A percentile compares a stretch with the other conserved stretches of the same genome.
These are phyloP conservation scores for Athalia cordata DNA, from an alignment of 2,888 invertebrate species.

Conservation along the genomic window DNA sequence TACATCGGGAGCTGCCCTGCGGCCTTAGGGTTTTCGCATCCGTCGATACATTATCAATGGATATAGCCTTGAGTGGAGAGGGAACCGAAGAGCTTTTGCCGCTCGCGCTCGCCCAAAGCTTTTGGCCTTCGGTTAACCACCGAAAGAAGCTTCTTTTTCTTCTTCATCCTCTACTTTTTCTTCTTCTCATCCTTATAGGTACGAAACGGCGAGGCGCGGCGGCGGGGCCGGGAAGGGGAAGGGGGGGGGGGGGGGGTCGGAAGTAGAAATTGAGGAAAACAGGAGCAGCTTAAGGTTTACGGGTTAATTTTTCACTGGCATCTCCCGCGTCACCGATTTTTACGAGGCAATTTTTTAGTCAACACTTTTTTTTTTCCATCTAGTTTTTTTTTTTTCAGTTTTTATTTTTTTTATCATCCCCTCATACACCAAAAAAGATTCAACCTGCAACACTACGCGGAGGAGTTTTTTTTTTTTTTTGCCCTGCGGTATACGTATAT, in stretches of 20 bases:
- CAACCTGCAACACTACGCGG: not conserved
- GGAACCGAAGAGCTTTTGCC: not conserved
- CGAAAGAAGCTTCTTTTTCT: too few species aligned
- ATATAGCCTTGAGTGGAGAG: slow-evolving; percentile 6
- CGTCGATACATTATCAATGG: slow-evolving; percentile 39
- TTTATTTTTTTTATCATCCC: not conserved
- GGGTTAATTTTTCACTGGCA: slow-evolving; percentile 13
- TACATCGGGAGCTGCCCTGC: not conserved
- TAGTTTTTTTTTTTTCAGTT: not conserved
- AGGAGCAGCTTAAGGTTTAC: not conserved
- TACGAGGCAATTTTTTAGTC: not conserved
- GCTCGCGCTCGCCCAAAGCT: not conserved
- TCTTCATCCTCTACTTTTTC: too few species aligned
- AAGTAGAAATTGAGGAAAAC: not conserved
- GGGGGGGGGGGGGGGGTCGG: not conserved
- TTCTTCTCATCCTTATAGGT: not conserved
- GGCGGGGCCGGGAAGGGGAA: not conserved
- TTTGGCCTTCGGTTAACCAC: too few species aligned
- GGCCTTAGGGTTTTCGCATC: not conserved
- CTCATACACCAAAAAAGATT: not conserved
- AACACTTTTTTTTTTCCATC: not conserved
- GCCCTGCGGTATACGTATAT: too few species aligned
- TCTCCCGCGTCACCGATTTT: not conserved
- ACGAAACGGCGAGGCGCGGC: not conserved
- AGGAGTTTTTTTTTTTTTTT: too few species aligned